Evolutionary conservation across 1,140 invertebrate genomes (phyloP).

Genomic region (Drosophila quadrilineata): DNA sequence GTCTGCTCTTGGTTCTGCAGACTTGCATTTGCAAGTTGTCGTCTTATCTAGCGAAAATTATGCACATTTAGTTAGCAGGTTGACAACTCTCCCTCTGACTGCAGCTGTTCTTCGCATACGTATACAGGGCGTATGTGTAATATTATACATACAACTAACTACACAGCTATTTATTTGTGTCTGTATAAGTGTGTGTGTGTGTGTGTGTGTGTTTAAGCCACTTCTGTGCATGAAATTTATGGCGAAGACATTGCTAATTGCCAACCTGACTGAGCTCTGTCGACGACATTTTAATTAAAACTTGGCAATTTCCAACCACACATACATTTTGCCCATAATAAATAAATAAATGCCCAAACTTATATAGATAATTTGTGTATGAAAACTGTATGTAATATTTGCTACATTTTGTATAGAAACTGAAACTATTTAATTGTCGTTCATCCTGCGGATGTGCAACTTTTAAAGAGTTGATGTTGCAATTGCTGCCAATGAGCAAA

Average conservation of each 20-base stretch:
- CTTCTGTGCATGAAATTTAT: conserved; percentile 61
- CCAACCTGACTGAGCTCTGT: conserved; percentile 42
- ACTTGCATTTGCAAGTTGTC: conserved; percentile 50
- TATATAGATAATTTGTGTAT: background rate
- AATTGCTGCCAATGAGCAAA: too few relatives aligned
- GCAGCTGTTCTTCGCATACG: too few relatives aligned
- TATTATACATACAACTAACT: conserved; percentile 20
- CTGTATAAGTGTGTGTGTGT: background rate
- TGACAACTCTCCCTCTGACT: conserved; percentile 52
- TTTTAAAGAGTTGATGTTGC: too few relatives aligned
- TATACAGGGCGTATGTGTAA: conserved; percentile 47
- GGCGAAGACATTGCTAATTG: conserved; percentile 68
- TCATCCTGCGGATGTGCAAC: background rate
- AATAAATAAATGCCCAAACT: background rate
- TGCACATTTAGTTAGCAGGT: conserved; percentile 68
- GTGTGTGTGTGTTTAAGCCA: conserved; percentile 36
- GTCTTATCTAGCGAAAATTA: conserved; percentile 62
- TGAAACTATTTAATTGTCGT: background rate
- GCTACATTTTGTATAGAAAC: background rate
- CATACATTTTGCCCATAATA: background rate
- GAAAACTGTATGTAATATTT: background rate
- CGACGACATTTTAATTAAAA: conserved; percentile 76
- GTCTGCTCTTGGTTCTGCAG: conserved; percentile 24
- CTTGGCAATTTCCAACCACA: conserved; percentile 36
- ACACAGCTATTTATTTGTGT: background rate